Evolutionary conservation across 2,113 vertebrate species (phyloP).

Genomic region (Cyphomyrus plagiostoma): DNA sequence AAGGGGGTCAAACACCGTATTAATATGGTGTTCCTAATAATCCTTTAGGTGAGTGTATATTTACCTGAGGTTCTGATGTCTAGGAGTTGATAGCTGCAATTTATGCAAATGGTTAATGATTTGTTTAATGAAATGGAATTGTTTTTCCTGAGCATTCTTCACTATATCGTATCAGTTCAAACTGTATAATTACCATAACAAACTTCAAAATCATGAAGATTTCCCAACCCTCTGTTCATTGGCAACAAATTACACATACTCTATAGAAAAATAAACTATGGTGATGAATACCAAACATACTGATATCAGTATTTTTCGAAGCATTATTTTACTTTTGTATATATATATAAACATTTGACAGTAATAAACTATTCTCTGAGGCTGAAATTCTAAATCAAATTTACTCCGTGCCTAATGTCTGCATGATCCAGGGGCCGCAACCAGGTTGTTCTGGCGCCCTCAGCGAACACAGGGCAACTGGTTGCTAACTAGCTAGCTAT

Average conservation of each 20-base stretch:
- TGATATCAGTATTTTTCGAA: background rate
- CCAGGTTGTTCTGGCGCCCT: background rate
- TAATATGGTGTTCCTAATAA: no score
- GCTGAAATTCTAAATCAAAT: background rate
- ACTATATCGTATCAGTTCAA: background rate
- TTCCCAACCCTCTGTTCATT: background rate
- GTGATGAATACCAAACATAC: background rate
- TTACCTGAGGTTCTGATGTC: background rate
- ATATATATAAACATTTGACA: background rate
- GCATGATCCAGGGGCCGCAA: background rate
- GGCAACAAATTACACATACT: background rate
- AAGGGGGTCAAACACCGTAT: no score
- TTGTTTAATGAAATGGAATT: background rate
- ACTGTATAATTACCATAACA: background rate
- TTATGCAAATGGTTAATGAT: background rate
- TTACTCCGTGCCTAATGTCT: background rate
- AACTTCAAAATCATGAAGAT: background rate
- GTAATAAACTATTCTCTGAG: background rate
- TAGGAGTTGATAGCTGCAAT: background rate
- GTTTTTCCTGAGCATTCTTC: background rate
- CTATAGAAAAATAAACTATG: background rate
- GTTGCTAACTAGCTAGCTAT: background rate
- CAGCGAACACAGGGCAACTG: background rate
- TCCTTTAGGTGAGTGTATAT: no score
- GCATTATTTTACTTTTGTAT: background rate